A percentile compares a stretch with the other conserved stretches of the same genome.
Conservation (phyloP, 2,797 vertebrate genomes). For the Darevskia nairensis region DNA sequence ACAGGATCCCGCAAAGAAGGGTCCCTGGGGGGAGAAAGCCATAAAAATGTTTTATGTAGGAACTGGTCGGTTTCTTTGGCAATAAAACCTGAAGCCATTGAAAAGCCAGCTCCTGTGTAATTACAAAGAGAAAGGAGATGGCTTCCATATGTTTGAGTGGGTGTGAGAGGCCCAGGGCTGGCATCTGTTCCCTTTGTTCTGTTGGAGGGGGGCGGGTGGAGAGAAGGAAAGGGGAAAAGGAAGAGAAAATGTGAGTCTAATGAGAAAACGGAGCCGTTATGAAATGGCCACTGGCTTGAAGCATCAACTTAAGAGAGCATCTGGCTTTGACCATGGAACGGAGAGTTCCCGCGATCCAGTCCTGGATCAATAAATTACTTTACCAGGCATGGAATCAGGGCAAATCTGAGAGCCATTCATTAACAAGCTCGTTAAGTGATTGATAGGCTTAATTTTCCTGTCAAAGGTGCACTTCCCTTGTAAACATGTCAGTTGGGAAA, state of each 20-base stretch:
- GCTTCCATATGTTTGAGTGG: slow-evolving; percentile 82
- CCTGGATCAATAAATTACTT: slow-evolving; percentile 78
- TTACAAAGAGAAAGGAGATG: slow-evolving; percentile 80
- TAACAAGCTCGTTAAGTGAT: slow-evolving; percentile 88
- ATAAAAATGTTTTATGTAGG: slow-evolving; percentile 81
- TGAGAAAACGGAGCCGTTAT: slow-evolving; percentile 80
- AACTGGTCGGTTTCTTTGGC: slow-evolving; percentile 77
- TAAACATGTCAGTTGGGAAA: slow-evolving; percentile 86
- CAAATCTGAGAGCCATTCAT: slow-evolving; percentile 83
- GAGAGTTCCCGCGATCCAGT: neutral
- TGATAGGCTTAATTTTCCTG: slow-evolving; percentile 88
- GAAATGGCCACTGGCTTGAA: slow-evolving; percentile 54
- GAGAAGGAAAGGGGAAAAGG: slow-evolving; percentile 44
- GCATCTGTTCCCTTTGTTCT: slow-evolving; percentile 87
- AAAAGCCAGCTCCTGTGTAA: slow-evolving; percentile 81
- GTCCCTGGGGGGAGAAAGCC: slow-evolving; percentile 68
- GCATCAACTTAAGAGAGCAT: slow-evolving; percentile 72
- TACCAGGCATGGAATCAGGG: slow-evolving; percentile 78
- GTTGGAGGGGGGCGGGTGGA: slow-evolving; percentile 61
- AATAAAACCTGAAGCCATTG: slow-evolving; percentile 78
- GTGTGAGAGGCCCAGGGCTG: slow-evolving; percentile 78
- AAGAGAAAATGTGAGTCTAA: slow-evolving; percentile 69
- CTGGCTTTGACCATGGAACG: slow-evolving; percentile 60
- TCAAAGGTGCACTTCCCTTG: slow-evolving; percentile 85
- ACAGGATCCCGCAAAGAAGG: slow-evolving; percentile 71